Percentiles rank a stretch among this genome's conserved stretches.
Evolutionary conservation across 2,888 invertebrate genomes (phyloP).

Genomic region (Criorhina ranunculi): DNA sequence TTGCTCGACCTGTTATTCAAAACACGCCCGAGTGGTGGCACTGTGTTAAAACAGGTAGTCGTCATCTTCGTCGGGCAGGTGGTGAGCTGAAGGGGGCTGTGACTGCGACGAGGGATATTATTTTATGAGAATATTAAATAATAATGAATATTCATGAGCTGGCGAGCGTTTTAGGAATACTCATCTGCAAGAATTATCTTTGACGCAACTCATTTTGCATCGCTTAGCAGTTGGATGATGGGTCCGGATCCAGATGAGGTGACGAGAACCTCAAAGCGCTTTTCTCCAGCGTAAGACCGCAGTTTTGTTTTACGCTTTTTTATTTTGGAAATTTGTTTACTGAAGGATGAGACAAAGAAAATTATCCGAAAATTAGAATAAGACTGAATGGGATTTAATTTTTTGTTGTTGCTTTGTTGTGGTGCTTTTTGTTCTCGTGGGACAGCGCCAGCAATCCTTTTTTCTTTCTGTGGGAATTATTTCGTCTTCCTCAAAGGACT

Average conservation of each 20-base stretch:
- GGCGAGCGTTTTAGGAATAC: slow-evolving; percentile 74
- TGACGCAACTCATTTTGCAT: slow-evolving; percentile 76
- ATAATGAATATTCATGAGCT: slow-evolving; percentile 74
- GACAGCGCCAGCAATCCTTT: slow-evolving; percentile 60
- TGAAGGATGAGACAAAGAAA: slow-evolving; percentile 64
- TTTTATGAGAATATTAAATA: slow-evolving; percentile 76
- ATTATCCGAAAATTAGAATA: slow-evolving; percentile 74
- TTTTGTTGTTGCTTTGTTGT: slow-evolving; percentile 26
- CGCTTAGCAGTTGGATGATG: slow-evolving; percentile 63
- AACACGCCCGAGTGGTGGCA: slow-evolving; percentile 41
- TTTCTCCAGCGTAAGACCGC: slow-evolving; percentile 45
- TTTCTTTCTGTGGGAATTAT: slow-evolving; percentile 48
- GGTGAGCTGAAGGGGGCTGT: background rate
- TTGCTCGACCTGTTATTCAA: slow-evolving; percentile 69
- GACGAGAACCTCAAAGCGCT: slow-evolving; percentile 52
- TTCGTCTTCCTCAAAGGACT: slow-evolving; percentile 44
- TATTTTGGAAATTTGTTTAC: slow-evolving; percentile 48
- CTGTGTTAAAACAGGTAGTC: slow-evolving; percentile 59
- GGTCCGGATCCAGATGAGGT: slow-evolving; percentile 50
- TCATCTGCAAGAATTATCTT: slow-evolving; percentile 75
- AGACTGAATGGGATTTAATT: slow-evolving; percentile 68
- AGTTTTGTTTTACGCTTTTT: slow-evolving; percentile 38
- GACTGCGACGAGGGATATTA: slow-evolving; percentile 56
- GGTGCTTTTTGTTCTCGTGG: slow-evolving; percentile 26
- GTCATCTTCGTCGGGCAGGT: background rate